phyloP scores from a whole-genome alignment of 2,113 vertebrate species.

The Cygnus buccinator region DNA sequence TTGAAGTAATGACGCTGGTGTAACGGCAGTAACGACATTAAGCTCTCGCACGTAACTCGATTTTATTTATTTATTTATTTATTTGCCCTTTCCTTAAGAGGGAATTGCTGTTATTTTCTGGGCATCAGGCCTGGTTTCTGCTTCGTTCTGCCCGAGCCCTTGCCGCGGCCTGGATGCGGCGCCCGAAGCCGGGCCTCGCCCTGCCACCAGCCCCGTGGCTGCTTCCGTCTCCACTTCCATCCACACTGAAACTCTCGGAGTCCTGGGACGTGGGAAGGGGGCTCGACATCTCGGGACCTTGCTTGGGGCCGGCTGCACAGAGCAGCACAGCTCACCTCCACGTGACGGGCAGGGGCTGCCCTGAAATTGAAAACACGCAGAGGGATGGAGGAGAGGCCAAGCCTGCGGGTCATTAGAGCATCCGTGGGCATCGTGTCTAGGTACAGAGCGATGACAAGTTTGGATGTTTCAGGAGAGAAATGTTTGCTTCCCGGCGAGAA shows the following conservation, averaged over 20 bases:
- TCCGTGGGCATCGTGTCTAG: background rate
- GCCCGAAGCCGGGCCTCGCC: background rate
- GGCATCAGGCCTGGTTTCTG: background rate
- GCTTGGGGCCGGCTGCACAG: background rate
- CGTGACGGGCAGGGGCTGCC: background rate
- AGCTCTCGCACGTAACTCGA: background rate
- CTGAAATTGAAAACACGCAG: accelerated
- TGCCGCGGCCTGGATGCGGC: background rate
- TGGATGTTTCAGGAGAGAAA: constrained; percentile 35
- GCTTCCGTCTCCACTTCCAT: background rate
- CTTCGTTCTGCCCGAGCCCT: background rate
- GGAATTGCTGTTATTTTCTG: constrained; percentile 53
- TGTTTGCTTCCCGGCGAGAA: background rate
- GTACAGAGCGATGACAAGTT: constrained; percentile 5
- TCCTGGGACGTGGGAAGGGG: background rate
- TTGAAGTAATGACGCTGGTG: background rate
- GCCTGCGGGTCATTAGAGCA: background rate
- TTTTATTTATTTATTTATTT: constrained; percentile 48
- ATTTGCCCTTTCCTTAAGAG: constrained; percentile 39
- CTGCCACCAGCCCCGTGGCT: background rate
- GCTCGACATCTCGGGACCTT: background rate
- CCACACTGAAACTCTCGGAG: background rate
- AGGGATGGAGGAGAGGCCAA: background rate
- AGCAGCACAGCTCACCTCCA: background rate
- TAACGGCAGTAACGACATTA: background rate